A percentile compares a stretch with the other conserved stretches of the same genome.
phyloP scores from a whole-genome alignment of 1,140 invertebrate genomes.

The Thaumetopoea pityocampa region DNA sequence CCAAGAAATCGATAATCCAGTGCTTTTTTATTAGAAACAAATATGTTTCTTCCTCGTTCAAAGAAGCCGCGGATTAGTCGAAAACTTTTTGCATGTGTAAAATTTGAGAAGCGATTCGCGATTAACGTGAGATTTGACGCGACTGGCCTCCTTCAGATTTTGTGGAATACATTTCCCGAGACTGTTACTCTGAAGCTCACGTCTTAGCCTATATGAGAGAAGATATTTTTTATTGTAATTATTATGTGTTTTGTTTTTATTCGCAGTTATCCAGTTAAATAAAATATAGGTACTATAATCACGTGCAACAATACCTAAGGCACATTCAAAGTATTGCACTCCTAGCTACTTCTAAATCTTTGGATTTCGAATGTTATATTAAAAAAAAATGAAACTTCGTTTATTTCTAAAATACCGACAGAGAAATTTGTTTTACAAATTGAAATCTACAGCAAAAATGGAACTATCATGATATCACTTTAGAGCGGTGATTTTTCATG shows the following conservation, averaged over 20 bases:
- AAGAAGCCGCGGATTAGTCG: constrained; percentile 64
- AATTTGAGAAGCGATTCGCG: constrained; percentile 62
- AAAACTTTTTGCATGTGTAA: constrained; percentile 54
- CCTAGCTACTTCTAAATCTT: too few species aligned
- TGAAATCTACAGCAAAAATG: too few species aligned
- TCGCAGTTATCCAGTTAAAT: too few species aligned
- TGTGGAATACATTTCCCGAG: constrained; percentile 59
- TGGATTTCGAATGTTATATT: too few species aligned
- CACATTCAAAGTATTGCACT: too few species aligned
- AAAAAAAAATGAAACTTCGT: too few species aligned
- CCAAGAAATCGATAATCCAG: constrained; percentile 67
- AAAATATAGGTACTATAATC: too few species aligned
- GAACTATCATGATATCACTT: too few species aligned
- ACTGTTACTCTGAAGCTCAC: constrained; percentile 43
- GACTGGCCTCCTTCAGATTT: constrained; percentile 43
- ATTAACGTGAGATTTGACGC: constrained; percentile 65
- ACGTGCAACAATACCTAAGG: too few species aligned
- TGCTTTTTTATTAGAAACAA: constrained; percentile 66
- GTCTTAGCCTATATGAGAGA: constrained; percentile 37
- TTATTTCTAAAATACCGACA: too few species aligned
- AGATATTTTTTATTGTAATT: constrained; percentile 42
- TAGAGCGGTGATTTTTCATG: too few species aligned
- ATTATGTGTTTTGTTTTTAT: constrained; percentile 20
- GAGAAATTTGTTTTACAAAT: too few species aligned
- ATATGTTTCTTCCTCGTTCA: constrained; percentile 41